A percentile compares a stretch with the other conserved stretches of the same genome.
Evolutionary conservation across 92 coral and sea anemone genomes (phyloP).

Genomic region (Zoanthus gigantus): DNA sequence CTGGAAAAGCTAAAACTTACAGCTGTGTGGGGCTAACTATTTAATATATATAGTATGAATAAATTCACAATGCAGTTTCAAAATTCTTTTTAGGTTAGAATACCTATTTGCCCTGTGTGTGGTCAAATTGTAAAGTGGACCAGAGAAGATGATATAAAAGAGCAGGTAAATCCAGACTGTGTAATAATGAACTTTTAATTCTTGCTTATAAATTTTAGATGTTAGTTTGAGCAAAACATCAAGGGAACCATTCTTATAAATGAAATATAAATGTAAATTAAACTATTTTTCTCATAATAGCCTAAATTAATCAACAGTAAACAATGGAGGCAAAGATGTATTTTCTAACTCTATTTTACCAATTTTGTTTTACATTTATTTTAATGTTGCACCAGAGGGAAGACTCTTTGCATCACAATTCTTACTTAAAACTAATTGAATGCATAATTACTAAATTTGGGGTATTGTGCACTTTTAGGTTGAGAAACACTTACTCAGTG

Average conservation of each 20-base stretch:
- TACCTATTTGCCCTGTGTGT: conserved; percentile 96
- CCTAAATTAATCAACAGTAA: too few species aligned
- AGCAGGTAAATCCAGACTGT: conserved; percentile 74
- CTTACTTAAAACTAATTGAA: neutral
- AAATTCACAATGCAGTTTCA: neutral
- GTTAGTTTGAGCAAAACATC: neutral
- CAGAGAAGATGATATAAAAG: conserved; percentile 77
- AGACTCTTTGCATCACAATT: too few species aligned
- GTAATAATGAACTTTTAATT: neutral
- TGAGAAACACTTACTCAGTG: conserved; percentile 90
- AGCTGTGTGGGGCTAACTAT: too few species aligned
- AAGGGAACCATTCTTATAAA: too few species aligned
- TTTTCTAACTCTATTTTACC: too few species aligned
- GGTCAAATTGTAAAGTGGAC: conserved; percentile 85
- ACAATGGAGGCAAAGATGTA: too few species aligned
- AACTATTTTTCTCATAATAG: too few species aligned
- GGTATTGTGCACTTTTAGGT: conserved; percentile 58
- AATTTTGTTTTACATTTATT: too few species aligned
- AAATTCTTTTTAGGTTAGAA: conserved; percentile 68
- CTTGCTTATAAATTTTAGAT: neutral
- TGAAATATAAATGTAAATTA: too few species aligned
- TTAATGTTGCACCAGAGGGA: too few species aligned
- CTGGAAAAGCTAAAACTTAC: too few species aligned
- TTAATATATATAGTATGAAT: neutral
- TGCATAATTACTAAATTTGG: neutral